phyloP scores from a whole-genome alignment of 1,140 invertebrate species.

The Neoseiulus cucumeris region DNA sequence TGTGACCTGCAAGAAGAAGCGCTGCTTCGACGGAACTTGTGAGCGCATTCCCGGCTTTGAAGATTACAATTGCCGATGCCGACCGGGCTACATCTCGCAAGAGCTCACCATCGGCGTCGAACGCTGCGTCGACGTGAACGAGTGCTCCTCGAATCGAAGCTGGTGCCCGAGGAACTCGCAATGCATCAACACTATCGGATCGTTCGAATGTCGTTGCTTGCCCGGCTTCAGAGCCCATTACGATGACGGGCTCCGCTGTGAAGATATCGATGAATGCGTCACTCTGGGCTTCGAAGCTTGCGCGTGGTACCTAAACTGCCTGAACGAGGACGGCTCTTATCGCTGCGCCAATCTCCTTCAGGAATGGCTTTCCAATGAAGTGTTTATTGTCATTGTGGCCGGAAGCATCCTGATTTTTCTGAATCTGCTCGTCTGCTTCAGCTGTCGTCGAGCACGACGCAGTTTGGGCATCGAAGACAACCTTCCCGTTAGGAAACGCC shows the following conservation, averaged over 20 bases:
- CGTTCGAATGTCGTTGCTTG: background rate
- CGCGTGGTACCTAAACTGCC: background rate
- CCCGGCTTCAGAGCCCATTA: background rate
- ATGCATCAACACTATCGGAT: background rate
- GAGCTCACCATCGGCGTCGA: background rate
- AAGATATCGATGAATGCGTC: background rate
- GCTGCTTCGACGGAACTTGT: background rate
- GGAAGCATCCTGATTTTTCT: background rate
- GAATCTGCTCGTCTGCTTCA: background rate
- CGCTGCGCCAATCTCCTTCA: background rate
- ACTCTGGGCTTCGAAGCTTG: background rate
- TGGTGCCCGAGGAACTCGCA: background rate
- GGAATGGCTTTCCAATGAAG: background rate
- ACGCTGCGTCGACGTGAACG: background rate
- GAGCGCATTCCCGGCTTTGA: background rate
- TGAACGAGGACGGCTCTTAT: background rate
- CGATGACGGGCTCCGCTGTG: background rate
- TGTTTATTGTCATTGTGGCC: background rate
- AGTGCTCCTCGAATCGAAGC: background rate
- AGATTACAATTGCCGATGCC: background rate
- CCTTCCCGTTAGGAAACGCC: background rate
- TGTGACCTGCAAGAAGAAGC: background rate
- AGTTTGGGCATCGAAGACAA: background rate
- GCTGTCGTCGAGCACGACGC: background rate
- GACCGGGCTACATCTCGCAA: background rate